Percentiles rank a stretch among this genome's conserved stretches.
Evolutionary conservation across 2,113 vertebrate genomes (phyloP).

Genomic region (Hemicordylus capensis): DNA sequence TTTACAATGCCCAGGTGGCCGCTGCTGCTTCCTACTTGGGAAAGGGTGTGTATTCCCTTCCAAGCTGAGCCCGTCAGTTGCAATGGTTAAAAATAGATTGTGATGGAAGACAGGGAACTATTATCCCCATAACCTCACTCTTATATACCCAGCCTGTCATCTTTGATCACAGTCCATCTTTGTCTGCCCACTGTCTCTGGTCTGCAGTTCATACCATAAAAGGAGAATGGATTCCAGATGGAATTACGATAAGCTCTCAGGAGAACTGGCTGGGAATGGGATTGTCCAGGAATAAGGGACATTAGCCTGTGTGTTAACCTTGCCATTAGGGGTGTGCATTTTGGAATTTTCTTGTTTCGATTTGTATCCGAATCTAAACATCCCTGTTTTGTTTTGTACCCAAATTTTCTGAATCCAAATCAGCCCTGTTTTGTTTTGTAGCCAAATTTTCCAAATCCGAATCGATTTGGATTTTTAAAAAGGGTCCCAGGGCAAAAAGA

Average conservation of each 20-base stretch:
- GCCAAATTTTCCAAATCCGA: too few relatives aligned
- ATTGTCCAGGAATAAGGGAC: neutral
- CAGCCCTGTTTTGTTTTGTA: too few relatives aligned
- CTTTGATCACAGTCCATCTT: constrained; percentile 6
- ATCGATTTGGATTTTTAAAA: too few relatives aligned
- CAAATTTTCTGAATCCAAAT: too few relatives aligned
- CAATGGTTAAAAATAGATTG: constrained; percentile 18
- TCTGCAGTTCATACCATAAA: constrained; percentile 10
- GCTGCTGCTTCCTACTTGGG: neutral
- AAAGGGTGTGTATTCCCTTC: neutral
- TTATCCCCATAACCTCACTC: neutral
- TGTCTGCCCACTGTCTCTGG: constrained; percentile 5
- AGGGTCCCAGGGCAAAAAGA: too few relatives aligned
- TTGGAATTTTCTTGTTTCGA: too few relatives aligned
- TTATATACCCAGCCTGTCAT: neutral
- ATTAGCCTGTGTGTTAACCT: neutral
- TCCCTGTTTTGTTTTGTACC: too few relatives aligned
- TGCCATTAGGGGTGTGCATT: too few relatives aligned
- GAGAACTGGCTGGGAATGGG: neutral
- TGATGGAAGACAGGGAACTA: neutral
- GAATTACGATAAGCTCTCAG: neutral
- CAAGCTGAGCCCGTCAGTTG: neutral
- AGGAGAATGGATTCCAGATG: constrained; percentile 15
- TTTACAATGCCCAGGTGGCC: neutral
- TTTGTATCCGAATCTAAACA: too few relatives aligned